phyloP scores from a whole-genome alignment of 2,797 vertebrate genomes.

The Astyanax mexicanus region DNA sequence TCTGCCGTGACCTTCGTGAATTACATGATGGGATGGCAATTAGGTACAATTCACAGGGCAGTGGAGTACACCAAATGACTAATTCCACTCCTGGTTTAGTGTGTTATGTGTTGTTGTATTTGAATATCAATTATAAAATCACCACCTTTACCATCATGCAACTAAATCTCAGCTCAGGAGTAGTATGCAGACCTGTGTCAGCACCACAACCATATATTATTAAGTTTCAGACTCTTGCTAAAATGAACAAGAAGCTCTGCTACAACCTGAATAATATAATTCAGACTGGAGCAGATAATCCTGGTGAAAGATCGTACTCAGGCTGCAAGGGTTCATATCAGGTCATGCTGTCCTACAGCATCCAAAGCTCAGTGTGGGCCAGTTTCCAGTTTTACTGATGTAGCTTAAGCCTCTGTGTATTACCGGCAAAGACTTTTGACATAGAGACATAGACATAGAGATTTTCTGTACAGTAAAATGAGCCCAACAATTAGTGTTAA shows the following conservation, averaged over 20 bases:
- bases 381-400: slow-evolving; percentile 1
- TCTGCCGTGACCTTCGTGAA: slow-evolving; percentile 63
- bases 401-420: neutral
- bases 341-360: neutral
- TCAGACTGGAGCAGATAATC: slow-evolving; percentile 87
- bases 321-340: slow-evolving; percentile 28
- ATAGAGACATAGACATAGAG: no score
- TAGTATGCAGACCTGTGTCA: slow-evolving; percentile 81
- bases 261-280: slow-evolving; percentile 81
- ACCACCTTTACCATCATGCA: slow-evolving; percentile 76
- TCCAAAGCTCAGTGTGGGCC: neutral
- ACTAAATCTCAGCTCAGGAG: slow-evolving; percentile 74
- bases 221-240: slow-evolving; percentile 73
- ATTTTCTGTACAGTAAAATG: neutral
- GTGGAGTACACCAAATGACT: no score
- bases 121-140: slow-evolving; percentile 75
- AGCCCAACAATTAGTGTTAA: neutral
- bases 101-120: slow-evolving; percentile 69
- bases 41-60: no score
- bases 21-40: slow-evolving; percentile 34
- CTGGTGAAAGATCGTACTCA: slow-evolving; percentile 76
- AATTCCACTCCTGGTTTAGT: slow-evolving; percentile 71
- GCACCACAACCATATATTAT: slow-evolving; percentile 85
- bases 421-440: neutral
- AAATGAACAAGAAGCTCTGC: slow-evolving; percentile 79